These are phyloP conservation scores for Camelus bactrianus DNA, from an alignment of 2,113 vertebrate genomes.

Conservation along the genomic window DNA sequence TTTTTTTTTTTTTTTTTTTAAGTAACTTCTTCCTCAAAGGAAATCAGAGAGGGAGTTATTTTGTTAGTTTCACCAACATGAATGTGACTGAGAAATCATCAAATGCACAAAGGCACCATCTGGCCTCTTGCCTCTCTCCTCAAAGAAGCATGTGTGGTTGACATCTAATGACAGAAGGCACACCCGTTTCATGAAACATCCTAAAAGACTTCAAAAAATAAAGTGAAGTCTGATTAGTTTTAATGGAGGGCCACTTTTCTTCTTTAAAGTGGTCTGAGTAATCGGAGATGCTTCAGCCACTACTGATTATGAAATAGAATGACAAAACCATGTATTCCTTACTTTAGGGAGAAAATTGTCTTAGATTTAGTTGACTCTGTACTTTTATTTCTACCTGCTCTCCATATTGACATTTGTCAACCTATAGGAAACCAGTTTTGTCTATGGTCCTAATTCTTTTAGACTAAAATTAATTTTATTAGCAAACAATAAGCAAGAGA, in stretches of 20 bases:
- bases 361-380: neutral
- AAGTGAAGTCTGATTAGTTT: neutral
- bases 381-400: neutral
- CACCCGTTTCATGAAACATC: neutral
- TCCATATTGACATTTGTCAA: neutral
- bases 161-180: neutral
- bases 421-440: neutral
- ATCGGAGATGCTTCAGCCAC: neutral
- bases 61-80: neutral
- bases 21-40: neutral
- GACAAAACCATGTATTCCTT: neutral
- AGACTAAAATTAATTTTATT: slow-evolving; percentile 21
- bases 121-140: neutral
- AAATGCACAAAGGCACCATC: neutral
- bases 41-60: neutral
- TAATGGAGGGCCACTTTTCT: neutral
- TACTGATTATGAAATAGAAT: neutral
- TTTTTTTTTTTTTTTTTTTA: neutral
- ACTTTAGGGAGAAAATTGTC: neutral
- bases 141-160: neutral
- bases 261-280: neutral
- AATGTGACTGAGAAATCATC: neutral
- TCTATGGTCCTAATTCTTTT: neutral
- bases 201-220: neutral
- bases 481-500: neutral